Conservation (phyloP, 2,797 vertebrate species). For the Sebastes jordani region DNA sequence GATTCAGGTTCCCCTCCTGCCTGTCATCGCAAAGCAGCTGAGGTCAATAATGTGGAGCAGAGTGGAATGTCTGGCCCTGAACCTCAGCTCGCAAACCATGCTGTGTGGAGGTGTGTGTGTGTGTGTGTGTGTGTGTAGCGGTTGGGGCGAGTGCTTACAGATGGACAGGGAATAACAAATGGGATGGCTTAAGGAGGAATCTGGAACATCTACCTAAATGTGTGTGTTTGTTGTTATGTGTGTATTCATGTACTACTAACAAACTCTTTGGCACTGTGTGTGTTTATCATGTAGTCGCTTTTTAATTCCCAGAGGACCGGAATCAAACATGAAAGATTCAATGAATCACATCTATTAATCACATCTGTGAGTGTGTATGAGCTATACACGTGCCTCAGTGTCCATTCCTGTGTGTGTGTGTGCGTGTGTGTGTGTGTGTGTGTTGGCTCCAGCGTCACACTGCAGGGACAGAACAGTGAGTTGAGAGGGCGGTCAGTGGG, state of each 20-base stretch:
- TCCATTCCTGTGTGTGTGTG: not conserved
- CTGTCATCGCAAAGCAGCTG: slow-evolving; percentile 38
- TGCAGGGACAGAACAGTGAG: slow-evolving; percentile 18
- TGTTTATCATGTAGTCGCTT: not conserved
- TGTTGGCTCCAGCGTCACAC: not conserved
- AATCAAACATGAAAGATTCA: slow-evolving; percentile 15
- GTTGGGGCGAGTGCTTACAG: slow-evolving; percentile 18
- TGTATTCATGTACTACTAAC: not conserved
- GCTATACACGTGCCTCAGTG: not conserved
- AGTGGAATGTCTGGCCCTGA: slow-evolving; percentile 48
- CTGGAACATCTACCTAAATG: not conserved
- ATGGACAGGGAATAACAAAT: slow-evolving; percentile 38
- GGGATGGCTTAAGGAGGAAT: slow-evolving; percentile 18
- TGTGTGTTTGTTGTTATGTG: not conserved
- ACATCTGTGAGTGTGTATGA: not conserved
- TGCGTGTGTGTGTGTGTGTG: not conserved
- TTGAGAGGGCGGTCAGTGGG: slow-evolving; percentile 25
- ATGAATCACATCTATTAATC: slow-evolving; percentile 11
- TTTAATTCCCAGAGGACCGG: not conserved
- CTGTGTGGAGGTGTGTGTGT: not conserved
- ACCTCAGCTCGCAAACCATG: not conserved
- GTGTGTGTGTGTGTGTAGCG: slow-evolving; percentile 1
- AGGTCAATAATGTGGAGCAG: slow-evolving; percentile 44
- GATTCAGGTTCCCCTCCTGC: slow-evolving; percentile 18
- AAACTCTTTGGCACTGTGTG: not conserved